Base-by-base conservation (phyloP, 1,140 invertebrate genomes). In the Hesperophylax magnus region DNA sequence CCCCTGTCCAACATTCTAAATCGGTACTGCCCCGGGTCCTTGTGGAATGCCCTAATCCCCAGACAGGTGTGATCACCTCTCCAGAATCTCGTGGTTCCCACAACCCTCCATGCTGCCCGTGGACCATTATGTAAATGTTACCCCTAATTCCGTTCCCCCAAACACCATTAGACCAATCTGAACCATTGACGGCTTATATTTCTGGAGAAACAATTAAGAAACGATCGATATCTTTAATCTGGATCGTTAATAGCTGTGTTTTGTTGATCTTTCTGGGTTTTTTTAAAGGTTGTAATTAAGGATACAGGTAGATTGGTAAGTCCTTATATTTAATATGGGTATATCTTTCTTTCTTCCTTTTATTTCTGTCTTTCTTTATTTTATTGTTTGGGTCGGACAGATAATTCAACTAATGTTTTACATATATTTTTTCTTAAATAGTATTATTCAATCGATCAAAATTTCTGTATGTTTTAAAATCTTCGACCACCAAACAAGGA, bases 81-180 rank as follows among this genome's bases (percentile, higher is more conserved):
- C 69, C 18, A 2, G 24, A 17, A 14, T 15, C 31, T 17, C 17
- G 27, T 4, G 69, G 69, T 72, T 72, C 69, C 69, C 69, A 72
- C 69, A 72, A 54, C 69, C 69, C 69, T 72, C 11, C 8, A 15
- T 18, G 3, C 69, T 22, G 47, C 69, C 47, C 69, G 14, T 53
- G 69, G 15, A 72, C 53, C 69, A 72, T 72, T 72, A 72, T 72
- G 69, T 72, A 52, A 72, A 72, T 72, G 24, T 54, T 53, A n/a
- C 20, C 69, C 34, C 69, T 72, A 72, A 72, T 72, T 53, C 47
- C 47, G 3, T 53, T n/a, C 24, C 47, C 69, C 15, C 3, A 72
- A 39, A 53, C 15, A n/a, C 63, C 54, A 72, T 52, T 72, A 72
- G 27, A 67, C 69, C 39, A 52, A 11, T 71, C 34, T 14, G 6